These are phyloP conservation scores for Sitobion miscanthi DNA, from an alignment of 1,140 invertebrate genomes.

Conservation along the genomic window DNA sequence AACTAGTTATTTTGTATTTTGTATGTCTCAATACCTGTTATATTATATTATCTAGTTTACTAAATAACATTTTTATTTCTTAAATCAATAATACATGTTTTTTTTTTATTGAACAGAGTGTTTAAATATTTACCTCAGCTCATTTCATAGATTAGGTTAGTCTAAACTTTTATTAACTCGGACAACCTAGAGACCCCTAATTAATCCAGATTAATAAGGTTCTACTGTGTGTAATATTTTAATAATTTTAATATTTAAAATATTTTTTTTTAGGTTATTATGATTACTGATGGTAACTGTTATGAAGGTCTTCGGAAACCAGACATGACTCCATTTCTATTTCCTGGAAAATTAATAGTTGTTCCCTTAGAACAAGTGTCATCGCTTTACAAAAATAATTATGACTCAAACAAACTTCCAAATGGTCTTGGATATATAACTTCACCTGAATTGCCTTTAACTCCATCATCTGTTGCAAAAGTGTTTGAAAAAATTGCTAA, in stretches of 20 bases:
- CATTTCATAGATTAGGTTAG: too few relatives aligned
- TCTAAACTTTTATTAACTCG: too few relatives aligned
- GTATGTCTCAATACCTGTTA: too few relatives aligned
- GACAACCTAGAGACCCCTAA: too few relatives aligned
- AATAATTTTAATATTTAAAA: background rate
- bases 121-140: too few relatives aligned
- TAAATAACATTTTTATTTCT: too few relatives aligned
- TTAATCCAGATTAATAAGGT: background rate
- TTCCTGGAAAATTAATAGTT: slow-evolving; percentile 80
- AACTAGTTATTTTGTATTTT: too few relatives aligned
- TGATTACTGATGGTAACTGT: slow-evolving; percentile 80
- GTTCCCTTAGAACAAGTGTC: slow-evolving; percentile 61
- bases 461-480: slow-evolving; percentile 62
- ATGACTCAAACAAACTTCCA: slow-evolving; percentile 45
- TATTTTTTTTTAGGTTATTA: slow-evolving; percentile 66
- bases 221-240: background rate
- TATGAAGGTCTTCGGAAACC: slow-evolving; percentile 42
- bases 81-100: too few relatives aligned
- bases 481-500: slow-evolving; percentile 73
- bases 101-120: too few relatives aligned
- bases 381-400: slow-evolving; percentile 52
- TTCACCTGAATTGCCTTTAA: slow-evolving; percentile 29
- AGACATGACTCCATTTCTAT: slow-evolving; percentile 70
- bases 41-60: too few relatives aligned
- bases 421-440: slow-evolving; percentile 44